Base-by-base conservation (phyloP, 2,113 vertebrate species). In the Dicaeum eximium region DNA sequence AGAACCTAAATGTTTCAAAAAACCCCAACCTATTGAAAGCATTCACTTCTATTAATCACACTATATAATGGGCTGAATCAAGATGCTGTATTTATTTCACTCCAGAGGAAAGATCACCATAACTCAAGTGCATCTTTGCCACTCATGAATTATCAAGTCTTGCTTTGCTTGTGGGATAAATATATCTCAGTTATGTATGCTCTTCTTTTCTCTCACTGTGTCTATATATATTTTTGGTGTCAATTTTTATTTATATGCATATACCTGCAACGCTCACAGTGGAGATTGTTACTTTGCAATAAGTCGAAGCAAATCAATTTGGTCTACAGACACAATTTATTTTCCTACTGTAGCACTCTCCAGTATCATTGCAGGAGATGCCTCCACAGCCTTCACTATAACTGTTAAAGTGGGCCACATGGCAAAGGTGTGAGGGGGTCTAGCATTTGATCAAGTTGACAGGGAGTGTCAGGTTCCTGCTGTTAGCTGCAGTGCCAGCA, bases 241-340 rank as follows among this genome's bases (percentile, higher is more conserved):
- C 93, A 97, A 96, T 97, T 95, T 90, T 92, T 93, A 97, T 97
- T 97, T 97, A 97, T 97, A 97, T 97, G 96, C 93, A 94, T 92
- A 96, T 92, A 95, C 92, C 94, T 94, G 86, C 92, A 95, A 78
- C 1, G 14, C 66, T 97, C 97, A 94, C 97, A 95, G 90, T 88
- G 91, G 96, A 98, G 96, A 96, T 94, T 92, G 96, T 96, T 96
- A 92, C 87, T 95, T 88, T 86, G 88, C 94, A 86, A 50, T 96
- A 97, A 96, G 96, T 92, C 50, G 95, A 96, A 97, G 94, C 94
- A 96, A 97, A 96, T 96, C 93, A 97, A 95, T 97, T 96, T 96
- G 88, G 93, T 91, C 78, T 90, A 93, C 92, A 91, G 74, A 56
- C 64, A 56, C 69, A 86, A 95, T 97, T 96, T 97, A 95, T 97